Conservation (phyloP, 1,140 invertebrate species). For the Cyclina sinensis region DNA sequence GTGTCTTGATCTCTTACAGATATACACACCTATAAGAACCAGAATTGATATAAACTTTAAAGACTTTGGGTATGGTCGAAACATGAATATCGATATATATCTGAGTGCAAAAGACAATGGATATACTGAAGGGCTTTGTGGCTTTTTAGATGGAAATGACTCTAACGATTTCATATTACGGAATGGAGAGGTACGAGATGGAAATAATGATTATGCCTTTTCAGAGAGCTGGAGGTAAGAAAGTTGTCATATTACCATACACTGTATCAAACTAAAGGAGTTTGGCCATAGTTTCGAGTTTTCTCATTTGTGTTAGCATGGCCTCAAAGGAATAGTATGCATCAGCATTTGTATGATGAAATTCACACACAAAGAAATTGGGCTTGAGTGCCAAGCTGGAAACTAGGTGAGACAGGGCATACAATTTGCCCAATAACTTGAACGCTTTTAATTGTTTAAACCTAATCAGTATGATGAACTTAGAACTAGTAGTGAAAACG, state of each 20-base stretch:
- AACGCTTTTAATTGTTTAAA: too few relatives aligned
- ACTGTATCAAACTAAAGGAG: too few relatives aligned
- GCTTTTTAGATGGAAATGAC: neutral
- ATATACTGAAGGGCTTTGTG: neutral
- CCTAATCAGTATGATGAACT: too few relatives aligned
- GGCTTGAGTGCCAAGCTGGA: too few relatives aligned
- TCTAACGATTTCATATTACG: neutral
- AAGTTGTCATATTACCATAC: neutral
- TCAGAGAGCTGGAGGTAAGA: neutral
- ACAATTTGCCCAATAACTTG: too few relatives aligned
- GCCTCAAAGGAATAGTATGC: too few relatives aligned
- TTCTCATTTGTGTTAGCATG: too few relatives aligned
- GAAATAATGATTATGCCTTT: neutral
- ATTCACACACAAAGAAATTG: too few relatives aligned
- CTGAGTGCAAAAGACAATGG: neutral
- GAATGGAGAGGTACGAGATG: neutral
- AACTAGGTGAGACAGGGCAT: too few relatives aligned
- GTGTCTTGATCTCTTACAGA: neutral
- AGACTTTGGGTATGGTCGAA: neutral
- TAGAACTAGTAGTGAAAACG: too few relatives aligned
- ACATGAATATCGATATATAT: conserved; percentile 1
- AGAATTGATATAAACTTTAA: neutral
- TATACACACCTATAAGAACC: neutral
- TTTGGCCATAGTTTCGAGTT: too few relatives aligned
- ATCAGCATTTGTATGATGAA: too few relatives aligned